These are phyloP conservation scores for Anas platyrhynchos DNA, from an alignment of 2,113 vertebrate genomes.

Conservation along the genomic window DNA sequence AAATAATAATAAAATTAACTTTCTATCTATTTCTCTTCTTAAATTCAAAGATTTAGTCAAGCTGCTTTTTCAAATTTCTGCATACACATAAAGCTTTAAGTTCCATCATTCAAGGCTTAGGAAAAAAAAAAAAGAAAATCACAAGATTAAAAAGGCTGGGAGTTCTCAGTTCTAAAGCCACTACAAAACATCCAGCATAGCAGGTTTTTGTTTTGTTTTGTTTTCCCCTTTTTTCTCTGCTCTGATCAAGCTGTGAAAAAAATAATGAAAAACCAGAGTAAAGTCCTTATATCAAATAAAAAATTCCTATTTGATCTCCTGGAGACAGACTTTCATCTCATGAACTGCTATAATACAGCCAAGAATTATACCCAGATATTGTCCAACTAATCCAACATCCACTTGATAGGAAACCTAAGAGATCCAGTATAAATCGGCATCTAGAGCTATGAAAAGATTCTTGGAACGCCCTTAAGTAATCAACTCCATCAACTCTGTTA, in stretches of 20 bases:
- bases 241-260: constrained; percentile 44
- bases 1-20: background rate
- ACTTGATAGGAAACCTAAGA: background rate
- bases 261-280: background rate
- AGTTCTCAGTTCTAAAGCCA: background rate
- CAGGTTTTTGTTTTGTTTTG: background rate
- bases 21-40: background rate
- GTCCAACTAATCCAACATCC: background rate
- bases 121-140: background rate
- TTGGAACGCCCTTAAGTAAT: background rate
- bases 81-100: background rate
- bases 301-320: background rate
- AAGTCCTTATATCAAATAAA: constrained; percentile 18
- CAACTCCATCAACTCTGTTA: background rate
- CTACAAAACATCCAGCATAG: background rate
- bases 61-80: background rate
- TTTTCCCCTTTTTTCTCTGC: background rate
- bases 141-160: background rate
- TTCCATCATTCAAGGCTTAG: background rate
- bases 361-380: background rate
- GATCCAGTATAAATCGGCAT: background rate
- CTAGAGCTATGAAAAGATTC: background rate
- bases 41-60: background rate
- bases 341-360: background rate
- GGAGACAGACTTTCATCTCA: constrained; percentile 11